phyloP scores from a whole-genome alignment of 2,113 vertebrate species.

The Cynoglossus semilaevis region DNA sequence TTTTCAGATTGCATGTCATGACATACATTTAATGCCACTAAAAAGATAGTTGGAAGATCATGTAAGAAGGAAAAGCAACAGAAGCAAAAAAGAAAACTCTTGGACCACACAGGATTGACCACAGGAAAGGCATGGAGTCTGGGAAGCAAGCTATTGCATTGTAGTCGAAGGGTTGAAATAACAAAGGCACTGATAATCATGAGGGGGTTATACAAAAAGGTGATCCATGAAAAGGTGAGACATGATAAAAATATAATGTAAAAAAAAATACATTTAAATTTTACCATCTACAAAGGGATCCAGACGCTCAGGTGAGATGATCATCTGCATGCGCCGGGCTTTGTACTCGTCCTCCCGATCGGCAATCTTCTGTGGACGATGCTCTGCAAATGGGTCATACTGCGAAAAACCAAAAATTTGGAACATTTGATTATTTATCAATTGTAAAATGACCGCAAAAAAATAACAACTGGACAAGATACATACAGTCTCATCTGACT shows the following conservation, averaged over 20 bases:
- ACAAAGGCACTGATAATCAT: constrained; percentile 47
- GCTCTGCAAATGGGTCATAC: constrained; percentile 98
- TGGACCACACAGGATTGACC: constrained; percentile 50
- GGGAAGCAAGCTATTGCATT: constrained; percentile 72
- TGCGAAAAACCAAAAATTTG: constrained; percentile 48
- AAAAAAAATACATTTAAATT: constrained; percentile 46
- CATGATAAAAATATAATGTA: constrained; percentile 39
- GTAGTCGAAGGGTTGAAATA: constrained; percentile 76
- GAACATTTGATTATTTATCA: neutral
- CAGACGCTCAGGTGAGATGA: constrained; percentile 97
- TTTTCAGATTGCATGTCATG: neutral
- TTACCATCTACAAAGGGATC: constrained; percentile 99
- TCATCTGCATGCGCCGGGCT: constrained; percentile 93
- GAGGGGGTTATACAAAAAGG: constrained; percentile 31
- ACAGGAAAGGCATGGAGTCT: constrained; percentile 60
- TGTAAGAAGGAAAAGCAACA: constrained; percentile 2
- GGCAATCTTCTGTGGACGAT: constrained; percentile 92
- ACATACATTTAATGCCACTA: constrained; percentile 13
- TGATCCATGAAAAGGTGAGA: constrained; percentile 34
- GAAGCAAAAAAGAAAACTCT: constrained; percentile 17
- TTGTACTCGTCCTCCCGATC: constrained; percentile 98
- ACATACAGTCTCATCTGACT: constrained; percentile 92
- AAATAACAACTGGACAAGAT: neutral
- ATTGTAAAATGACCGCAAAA: no score
- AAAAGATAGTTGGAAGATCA: constrained; percentile 1